A percentile compares a stretch with the other conserved stretches of the same genome.
Evolutionary conservation across 2,797 vertebrate genomes (phyloP).

Genomic region (Neosilurus hyrtlii): DNA sequence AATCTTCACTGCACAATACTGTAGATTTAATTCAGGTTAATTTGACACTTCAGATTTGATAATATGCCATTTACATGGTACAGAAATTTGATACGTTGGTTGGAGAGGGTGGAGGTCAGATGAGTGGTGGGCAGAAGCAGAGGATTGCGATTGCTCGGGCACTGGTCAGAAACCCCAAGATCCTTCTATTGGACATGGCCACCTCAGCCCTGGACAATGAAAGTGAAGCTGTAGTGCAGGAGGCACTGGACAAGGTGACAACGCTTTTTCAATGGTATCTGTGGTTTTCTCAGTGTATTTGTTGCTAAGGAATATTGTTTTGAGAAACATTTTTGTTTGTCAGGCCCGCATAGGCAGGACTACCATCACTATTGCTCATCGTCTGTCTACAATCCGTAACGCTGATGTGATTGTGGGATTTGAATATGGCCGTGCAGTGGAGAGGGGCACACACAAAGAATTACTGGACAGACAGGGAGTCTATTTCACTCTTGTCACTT

Average conservation of each 20-base stretch:
- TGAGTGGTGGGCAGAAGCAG: conserved; percentile 83
- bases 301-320: neutral
- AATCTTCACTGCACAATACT: too few species aligned
- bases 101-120: conserved; percentile 78
- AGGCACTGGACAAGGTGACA: conserved; percentile 71
- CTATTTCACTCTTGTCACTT: conserved; percentile 79
- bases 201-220: conserved; percentile 80
- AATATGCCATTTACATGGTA: neutral
- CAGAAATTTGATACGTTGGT: conserved; percentile 80
- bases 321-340: neutral
- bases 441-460: conserved; percentile 73
- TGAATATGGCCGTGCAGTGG: conserved; percentile 75
- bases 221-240: conserved; percentile 76
- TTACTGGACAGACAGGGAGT: conserved; percentile 74
- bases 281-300: neutral
- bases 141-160: conserved; percentile 79
- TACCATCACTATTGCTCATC: conserved; percentile 79
- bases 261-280: neutral
- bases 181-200: conserved; percentile 79
- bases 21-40: neutral
- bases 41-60: neutral
- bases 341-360: conserved; percentile 75
- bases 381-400: conserved; percentile 77
- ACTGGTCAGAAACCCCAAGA: conserved; percentile 75
- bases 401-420: conserved; percentile 79